Evolutionary conservation across 2,888 invertebrate genomes (phyloP), one percentile per base, ranked within the genome.

Genomic region (Rhingia campestris): DNA sequence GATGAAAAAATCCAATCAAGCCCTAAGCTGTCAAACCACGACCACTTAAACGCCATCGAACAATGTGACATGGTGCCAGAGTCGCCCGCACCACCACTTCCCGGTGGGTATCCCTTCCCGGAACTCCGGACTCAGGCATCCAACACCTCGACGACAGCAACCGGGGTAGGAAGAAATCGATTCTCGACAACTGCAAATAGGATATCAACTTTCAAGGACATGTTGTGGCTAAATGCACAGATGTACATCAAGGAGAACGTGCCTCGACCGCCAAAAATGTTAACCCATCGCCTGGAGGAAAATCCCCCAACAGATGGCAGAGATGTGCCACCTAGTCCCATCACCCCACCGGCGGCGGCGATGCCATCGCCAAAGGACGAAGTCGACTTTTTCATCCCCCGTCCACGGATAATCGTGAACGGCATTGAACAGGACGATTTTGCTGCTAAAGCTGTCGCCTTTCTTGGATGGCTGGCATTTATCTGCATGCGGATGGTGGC

Each of bases 381-480:
- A 67, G 88, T 90, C 12, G 91, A 91, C 59, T 89, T 92, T 51
- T 90, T 91, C 47, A 87, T 91, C 49, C 90, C 90, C 86, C 91
- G 89, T 45, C 93, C 92, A 30, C 92, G 92, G 58, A 92, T 91
- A 43, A 94, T 92, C 63, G 92, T 93, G 86, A 92, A 94, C 86
- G 95, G 95, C 6, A 92, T 96, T 6, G 94, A 95, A 86, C 95
- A 96, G 86, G 96, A 96, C 87, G 96, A 96, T 88, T 93, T 94
- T 1, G 93, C 95, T 0, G 95, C 95, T 9, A 94, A 94, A 86
- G 89, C 94, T 5, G 92, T 96, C 4, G 93, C 95, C 33, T 95
- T 94, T 88, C 90, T 95, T n/a, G 95, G 95, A 89, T 96, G 96
- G 96, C 94, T 95, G 86, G 92, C 94, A 51, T 96, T 96, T 88